Conservation (phyloP, 1,140 invertebrate genomes). For the Grapholita molesta region DNA sequence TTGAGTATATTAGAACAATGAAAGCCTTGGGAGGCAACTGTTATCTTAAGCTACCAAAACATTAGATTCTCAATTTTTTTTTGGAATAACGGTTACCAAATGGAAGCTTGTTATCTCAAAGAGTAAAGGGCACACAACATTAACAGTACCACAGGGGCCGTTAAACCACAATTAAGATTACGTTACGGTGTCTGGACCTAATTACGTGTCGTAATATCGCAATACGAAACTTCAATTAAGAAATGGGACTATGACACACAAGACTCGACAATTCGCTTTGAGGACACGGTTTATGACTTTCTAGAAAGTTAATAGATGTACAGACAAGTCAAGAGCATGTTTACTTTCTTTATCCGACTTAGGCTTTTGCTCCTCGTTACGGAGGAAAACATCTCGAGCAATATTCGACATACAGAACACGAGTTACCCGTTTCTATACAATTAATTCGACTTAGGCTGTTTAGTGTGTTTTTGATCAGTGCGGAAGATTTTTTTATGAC, state of each 20-base stretch:
- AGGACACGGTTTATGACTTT: not conserved
- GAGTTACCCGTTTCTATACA: no score
- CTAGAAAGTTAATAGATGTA: no score
- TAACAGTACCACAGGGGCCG: not conserved
- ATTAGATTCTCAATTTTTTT: not conserved
- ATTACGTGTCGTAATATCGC: not conserved
- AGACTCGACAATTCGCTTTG: not conserved
- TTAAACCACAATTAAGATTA: not conserved
- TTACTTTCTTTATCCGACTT: no score
- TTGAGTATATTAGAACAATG: no score
- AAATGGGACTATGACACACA: not conserved
- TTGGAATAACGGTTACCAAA: not conserved
- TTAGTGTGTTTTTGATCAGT: no score
- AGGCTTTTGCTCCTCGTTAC: no score
- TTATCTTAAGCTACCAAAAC: not conserved
- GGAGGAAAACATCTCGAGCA: no score
- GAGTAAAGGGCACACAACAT: not conserved
- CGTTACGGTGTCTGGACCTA: not conserved
- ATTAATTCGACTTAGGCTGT: no score
- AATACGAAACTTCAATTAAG: not conserved
- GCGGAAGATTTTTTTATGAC: no score
- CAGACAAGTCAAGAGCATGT: no score
- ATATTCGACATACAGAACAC: no score
- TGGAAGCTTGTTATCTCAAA: not conserved
- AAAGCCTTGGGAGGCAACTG: no score